Base-by-base conservation (phyloP, 1,140 invertebrate species). In the Eupeodes corollae region DNA sequence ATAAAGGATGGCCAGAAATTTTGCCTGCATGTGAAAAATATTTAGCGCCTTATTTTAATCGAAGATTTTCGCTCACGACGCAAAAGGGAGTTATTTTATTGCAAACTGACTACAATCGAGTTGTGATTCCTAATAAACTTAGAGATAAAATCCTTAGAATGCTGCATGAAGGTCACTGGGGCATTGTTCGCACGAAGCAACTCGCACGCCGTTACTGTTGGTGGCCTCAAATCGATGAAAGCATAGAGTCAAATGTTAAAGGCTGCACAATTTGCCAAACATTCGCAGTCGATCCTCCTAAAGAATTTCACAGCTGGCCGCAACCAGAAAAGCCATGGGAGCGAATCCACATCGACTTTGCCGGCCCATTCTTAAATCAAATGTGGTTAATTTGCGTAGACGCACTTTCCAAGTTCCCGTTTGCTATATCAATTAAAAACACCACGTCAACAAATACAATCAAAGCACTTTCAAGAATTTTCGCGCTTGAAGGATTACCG, bases 381-480 rank as follows among this genome's bases (percentile, higher is more conserved):
- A 61, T 52, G 49, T 73, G 67, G 48, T 47, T 73, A 11, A 56
- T 75, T 15, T 46, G 71, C 5, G 55, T 68, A 0, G 73, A 75
- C 56, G 48, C 67, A 1, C 64, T 59, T 46, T 65, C 63, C 0
- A 70, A 68, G 50, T 55, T 51, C 51, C 37, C 45, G 0, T 50
- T 55, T 39, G 33, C 53, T 3, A 49, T 52, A 13, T 43, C 47
- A 11, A 39, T 32, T 12, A 34, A 14, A 2, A 37, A 33, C 31
- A 47, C 45, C 1, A 40, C 38, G 16, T 11, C 51, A 2, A 13
- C 37, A 19, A 47, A 12, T n/a, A 40, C 48, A 1, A 43, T 53
- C 12, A 10, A 30, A n/a, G 46, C 45, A 16, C 34, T 54, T 1
- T 34, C 37, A 34, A 44, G 48, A 12, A 46, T 37, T 5, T 56